Evolutionary conservation across 1,140 invertebrate genomes (phyloP).

Genomic region (Araneus ventricosus): DNA sequence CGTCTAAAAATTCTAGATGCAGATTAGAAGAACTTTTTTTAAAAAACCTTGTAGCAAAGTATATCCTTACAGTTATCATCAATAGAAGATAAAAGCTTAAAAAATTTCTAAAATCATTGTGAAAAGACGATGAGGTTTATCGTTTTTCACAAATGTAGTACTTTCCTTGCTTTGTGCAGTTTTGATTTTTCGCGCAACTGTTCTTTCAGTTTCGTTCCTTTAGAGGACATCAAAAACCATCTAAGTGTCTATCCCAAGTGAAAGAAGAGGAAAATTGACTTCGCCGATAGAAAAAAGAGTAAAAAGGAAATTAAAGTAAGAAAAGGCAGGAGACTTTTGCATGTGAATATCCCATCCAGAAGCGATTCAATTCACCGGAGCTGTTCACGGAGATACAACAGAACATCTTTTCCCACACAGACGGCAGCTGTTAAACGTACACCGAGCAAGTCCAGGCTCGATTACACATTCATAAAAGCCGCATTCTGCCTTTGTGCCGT

Average conservation of each 20-base stretch:
- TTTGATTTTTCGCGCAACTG: too few relatives aligned
- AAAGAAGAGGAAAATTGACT: constrained; percentile 8
- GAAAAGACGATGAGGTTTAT: too few relatives aligned
- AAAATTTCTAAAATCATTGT: too few relatives aligned
- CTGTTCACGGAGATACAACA: neutral
- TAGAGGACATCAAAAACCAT: too few relatives aligned
- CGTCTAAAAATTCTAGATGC: too few relatives aligned
- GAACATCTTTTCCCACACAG: constrained; percentile 56
- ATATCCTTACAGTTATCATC: too few relatives aligned
- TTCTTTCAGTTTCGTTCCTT: too few relatives aligned
- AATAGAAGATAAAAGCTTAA: too few relatives aligned
- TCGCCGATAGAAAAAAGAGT: neutral
- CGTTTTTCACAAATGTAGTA: too few relatives aligned
- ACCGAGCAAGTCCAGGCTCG: constrained; percentile 20
- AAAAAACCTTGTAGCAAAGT: too few relatives aligned
- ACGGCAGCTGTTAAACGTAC: constrained; percentile 66
- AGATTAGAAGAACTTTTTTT: too few relatives aligned
- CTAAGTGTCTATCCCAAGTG: neutral
- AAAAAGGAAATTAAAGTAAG: neutral
- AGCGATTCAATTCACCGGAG: neutral
- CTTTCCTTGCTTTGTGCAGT: too few relatives aligned
- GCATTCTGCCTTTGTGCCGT: constrained; percentile 45
- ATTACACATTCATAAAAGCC: constrained; percentile 59
- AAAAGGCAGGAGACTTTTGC: neutral
- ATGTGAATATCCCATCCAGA: neutral